Percentiles rank a stretch among this genome's conserved stretches.
These are phyloP conservation scores for Lutjanus campechanus DNA, from an alignment of 2,797 vertebrate genomes.

Conservation along the genomic window DNA sequence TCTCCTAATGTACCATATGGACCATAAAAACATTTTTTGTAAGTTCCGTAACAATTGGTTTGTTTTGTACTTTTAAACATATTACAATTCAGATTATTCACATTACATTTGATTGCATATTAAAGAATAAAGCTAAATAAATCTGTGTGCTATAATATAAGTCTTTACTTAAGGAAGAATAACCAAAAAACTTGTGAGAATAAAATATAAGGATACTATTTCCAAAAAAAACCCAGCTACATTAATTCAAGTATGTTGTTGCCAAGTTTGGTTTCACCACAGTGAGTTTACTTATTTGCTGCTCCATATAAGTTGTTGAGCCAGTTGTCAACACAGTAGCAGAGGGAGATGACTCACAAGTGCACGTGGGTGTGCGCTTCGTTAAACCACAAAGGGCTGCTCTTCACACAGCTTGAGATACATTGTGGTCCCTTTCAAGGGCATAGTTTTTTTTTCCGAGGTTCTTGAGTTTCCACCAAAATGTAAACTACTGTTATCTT, in stretches of 20 bases:
- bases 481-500: slow-evolving; percentile 43
- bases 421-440: slow-evolving; percentile 51
- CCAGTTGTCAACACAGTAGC: slow-evolving; percentile 41
- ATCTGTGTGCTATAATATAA: neutral
- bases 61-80: slow-evolving; percentile 2
- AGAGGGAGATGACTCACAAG: slow-evolving; percentile 45
- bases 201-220: neutral
- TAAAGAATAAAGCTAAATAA: neutral
- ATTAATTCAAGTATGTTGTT: slow-evolving; percentile 24
- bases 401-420: slow-evolving; percentile 49
- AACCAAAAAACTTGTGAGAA: neutral
- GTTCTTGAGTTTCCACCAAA: slow-evolving; percentile 43
- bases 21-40: neutral
- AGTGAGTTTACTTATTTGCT: slow-evolving; percentile 25
- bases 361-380: slow-evolving; percentile 35
- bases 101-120: neutral
- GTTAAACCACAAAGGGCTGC: slow-evolving; percentile 43
- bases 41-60: neutral
- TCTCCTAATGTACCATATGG: neutral
- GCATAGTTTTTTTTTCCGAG: slow-evolving; percentile 15
- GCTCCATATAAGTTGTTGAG: slow-evolving; percentile 30
- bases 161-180: neutral
- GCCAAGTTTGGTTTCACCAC: slow-evolving; percentile 18
- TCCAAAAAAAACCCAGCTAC: neutral
- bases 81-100: neutral